These are phyloP conservation scores for Conus ventricosus DNA, from an alignment of 1,140 invertebrate genomes.

Conservation along the genomic window DNA sequence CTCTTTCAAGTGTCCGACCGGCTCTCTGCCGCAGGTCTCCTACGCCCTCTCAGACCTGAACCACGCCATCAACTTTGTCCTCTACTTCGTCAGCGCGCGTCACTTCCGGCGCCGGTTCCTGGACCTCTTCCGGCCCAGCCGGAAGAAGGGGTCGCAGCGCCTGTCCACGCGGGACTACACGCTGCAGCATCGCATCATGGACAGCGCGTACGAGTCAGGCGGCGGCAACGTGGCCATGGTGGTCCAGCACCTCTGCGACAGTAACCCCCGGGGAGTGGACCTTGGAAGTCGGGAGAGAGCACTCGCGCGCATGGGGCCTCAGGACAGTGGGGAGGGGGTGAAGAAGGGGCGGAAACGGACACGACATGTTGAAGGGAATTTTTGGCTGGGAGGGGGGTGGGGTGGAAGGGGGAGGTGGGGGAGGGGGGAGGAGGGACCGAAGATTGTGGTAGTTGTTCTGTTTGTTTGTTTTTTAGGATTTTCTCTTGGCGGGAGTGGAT, in stretches of 20 bases:
- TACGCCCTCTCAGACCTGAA: conserved; percentile 29
- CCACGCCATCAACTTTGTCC: conserved; percentile 44
- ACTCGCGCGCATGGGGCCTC: neutral
- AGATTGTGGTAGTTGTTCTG: neutral
- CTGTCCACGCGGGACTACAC: conserved; percentile 10
- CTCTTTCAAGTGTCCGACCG: too few species aligned
- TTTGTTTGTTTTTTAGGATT: neutral
- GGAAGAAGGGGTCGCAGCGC: neutral
- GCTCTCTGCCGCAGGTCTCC: conserved; percentile 20
- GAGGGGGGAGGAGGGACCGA: neutral
- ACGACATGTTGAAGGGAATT: neutral
- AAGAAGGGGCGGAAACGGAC: too few species aligned
- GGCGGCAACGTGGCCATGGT: neutral
- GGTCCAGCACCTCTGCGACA: neutral
- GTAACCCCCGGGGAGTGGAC: neutral
- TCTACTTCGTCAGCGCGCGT: conserved; percentile 41
- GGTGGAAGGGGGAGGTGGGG: neutral
- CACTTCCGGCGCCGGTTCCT: conserved; percentile 36
- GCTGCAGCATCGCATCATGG: neutral
- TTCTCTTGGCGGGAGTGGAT: neutral
- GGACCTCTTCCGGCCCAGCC: conserved; percentile 44
- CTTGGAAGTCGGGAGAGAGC: neutral
- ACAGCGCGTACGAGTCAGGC: neutral
- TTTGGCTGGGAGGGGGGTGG: neutral
- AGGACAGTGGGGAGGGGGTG: neutral